Conservation (phyloP, 2,113 vertebrate species). For the Australoheros scitulus region DNA sequence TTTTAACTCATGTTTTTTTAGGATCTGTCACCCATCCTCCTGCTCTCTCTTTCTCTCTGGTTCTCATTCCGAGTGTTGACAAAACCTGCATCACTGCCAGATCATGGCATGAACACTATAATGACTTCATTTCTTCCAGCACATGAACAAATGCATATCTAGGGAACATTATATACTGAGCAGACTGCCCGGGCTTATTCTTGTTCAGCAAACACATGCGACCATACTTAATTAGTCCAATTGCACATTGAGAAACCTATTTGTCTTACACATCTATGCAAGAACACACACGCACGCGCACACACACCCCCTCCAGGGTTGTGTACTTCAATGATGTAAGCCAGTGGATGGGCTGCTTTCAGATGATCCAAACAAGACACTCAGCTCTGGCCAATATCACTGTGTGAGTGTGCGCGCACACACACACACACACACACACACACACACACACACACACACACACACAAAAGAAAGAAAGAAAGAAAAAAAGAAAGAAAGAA, state of each 20-base stretch:
- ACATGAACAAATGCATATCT: constrained; percentile 39
- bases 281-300: neutral
- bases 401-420: neutral
- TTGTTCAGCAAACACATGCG: constrained; percentile 12
- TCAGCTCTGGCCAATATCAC: constrained; percentile 37
- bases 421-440: constrained; percentile 12
- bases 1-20: constrained; percentile 45
- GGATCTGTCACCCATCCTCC: constrained; percentile 26
- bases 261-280: constrained; percentile 16
- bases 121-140: constrained; percentile 59
- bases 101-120: constrained; percentile 31
- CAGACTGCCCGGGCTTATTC: constrained; percentile 6
- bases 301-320: constrained; percentile 9
- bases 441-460: constrained; percentile 35
- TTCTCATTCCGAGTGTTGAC: constrained; percentile 19
- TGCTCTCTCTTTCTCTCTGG: neutral
- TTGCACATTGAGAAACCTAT: constrained; percentile 3
- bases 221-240: constrained; percentile 25
- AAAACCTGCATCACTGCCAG: constrained; percentile 37
- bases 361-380: constrained; percentile 55
- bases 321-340: constrained; percentile 27
- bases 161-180: constrained; percentile 13
- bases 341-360: constrained; percentile 33
- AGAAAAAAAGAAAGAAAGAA: no score
- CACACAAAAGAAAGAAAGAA: no score